Percentiles rank a stretch among this genome's conserved stretches.
These are phyloP conservation scores for Petrocephalus schoutedeni DNA, from an alignment of 2,797 vertebrate species.

Conservation along the genomic window DNA sequence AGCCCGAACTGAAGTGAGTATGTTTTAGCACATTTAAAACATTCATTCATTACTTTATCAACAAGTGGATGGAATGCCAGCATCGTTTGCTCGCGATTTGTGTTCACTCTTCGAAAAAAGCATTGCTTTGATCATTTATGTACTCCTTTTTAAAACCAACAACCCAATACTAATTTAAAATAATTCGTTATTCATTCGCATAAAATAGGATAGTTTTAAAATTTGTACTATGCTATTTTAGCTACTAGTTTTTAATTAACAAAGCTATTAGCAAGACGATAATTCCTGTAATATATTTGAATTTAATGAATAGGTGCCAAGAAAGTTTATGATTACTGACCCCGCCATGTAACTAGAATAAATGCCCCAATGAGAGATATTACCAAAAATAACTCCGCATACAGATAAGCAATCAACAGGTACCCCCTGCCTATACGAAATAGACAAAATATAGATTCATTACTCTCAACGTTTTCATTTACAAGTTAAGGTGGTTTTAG, in stretches of 20 bases:
- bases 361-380: not conserved
- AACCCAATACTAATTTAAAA: not conserved
- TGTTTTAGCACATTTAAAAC: not conserved
- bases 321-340: not conserved
- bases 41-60: not conserved
- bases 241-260: not conserved
- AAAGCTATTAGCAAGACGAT: not conserved
- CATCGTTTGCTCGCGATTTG: not conserved
- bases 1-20: not conserved
- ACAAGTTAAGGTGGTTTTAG: not conserved
- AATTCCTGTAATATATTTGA: not conserved
- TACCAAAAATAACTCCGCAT: not conserved
- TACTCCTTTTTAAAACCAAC: not conserved
- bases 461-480: not conserved
- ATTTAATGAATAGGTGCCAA: not conserved
- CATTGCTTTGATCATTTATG: not conserved
- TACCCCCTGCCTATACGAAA: not conserved
- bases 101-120: not conserved
- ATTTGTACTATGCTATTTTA: not conserved
- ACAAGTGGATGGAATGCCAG: not conserved
- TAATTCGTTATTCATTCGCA: not conserved
- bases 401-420: not conserved
- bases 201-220: not conserved
- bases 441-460: not conserved
- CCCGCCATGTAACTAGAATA: not conserved